Conservation (phyloP, 92 coral and sea anemone species). For the Porites divaricata region DNA sequence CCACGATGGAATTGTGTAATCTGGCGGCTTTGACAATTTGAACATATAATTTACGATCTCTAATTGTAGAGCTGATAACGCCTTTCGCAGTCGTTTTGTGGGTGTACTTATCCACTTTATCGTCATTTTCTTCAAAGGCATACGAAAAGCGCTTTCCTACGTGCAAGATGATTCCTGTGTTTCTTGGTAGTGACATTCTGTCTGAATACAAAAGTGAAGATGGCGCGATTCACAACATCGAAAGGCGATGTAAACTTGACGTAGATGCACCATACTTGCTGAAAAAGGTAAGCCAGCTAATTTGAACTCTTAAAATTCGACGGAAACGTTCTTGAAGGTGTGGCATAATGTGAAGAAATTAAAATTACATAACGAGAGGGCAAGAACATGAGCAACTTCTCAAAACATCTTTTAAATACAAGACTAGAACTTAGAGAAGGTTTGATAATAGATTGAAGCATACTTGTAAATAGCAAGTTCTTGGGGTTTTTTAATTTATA, state of each 20-base stretch:
- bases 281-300: slow-evolving; percentile 78
- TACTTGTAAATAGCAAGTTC: too few relatives aligned
- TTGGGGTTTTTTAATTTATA: background rate
- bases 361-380: background rate
- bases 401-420: background rate
- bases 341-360: background rate
- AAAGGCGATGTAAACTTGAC: slow-evolving; percentile 89
- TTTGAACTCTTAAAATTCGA: background rate
- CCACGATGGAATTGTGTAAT: slow-evolving; percentile 35
- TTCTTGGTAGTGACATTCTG: slow-evolving; percentile 91
- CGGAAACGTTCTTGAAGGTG: background rate
- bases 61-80: slow-evolving; percentile 16
- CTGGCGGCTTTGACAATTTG: slow-evolving; percentile 4
- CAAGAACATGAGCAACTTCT: background rate
- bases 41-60: background rate
- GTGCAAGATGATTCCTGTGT: slow-evolving; percentile 94
- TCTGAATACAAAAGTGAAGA: slow-evolving; percentile 98
- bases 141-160: slow-evolving; percentile 99
- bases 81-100: slow-evolving; percentile 5
- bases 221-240: slow-evolving; percentile 88
- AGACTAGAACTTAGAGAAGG: too few relatives aligned
- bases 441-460: too few relatives aligned
- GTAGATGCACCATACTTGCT: slow-evolving; percentile 97
- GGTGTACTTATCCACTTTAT: background rate
- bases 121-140: slow-evolving; percentile 63